Conservation (phyloP, 2,888 invertebrate species). For the Parnassius orleans region DNA sequence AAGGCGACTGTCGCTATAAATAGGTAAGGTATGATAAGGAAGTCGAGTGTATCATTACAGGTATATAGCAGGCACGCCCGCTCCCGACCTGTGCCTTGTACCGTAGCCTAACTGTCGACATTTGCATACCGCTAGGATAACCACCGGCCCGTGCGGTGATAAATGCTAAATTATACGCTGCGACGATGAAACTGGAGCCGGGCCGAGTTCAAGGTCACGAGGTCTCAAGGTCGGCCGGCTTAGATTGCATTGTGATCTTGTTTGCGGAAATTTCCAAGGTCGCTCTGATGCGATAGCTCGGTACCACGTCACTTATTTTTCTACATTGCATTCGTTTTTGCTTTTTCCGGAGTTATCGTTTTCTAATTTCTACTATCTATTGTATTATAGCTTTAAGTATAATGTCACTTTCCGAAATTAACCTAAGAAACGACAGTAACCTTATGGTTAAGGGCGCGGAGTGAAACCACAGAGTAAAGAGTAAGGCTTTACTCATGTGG, state of each 20-base stretch:
- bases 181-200: slow-evolving; percentile 39
- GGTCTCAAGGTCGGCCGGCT: slow-evolving; percentile 40
- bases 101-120: slow-evolving; percentile 34
- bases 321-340: no score
- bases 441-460: no score
- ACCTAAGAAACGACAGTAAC: no score
- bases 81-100: slow-evolving; percentile 12
- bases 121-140: slow-evolving; percentile 65
- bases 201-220: slow-evolving; percentile 39
- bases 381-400: no score
- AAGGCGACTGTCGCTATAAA: no score
- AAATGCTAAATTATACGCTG: slow-evolving; percentile 54
- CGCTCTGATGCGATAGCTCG: slow-evolving; percentile 3
- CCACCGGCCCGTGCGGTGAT: slow-evolving; percentile 51
- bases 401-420: no score
- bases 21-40: slow-evolving; percentile 6
- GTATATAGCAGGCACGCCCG: slow-evolving; percentile 12
- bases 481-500: no score
- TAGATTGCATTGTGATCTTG: slow-evolving; percentile 22
- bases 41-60: slow-evolving; percentile 21
- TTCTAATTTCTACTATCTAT: no score
- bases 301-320: background rate
- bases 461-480: no score
- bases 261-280: slow-evolving; percentile 19
- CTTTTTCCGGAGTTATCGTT: no score